phyloP scores from a whole-genome alignment of 1,140 invertebrate species.

The Heliconius hermathena region DNA sequence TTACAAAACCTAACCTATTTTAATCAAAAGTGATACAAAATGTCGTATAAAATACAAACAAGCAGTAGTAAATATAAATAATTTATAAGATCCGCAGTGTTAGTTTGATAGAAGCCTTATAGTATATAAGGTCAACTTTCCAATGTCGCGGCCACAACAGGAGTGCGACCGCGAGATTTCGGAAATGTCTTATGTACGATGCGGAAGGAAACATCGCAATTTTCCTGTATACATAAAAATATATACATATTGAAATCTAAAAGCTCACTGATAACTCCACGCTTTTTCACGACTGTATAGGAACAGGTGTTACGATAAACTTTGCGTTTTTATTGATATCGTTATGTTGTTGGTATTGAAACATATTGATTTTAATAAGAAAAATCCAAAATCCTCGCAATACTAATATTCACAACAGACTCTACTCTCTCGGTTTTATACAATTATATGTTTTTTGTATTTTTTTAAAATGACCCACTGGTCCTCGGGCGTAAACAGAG shows the following conservation, averaged over 20 bases:
- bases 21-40: neutral
- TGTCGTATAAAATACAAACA: neutral
- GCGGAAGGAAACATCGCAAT: conserved; percentile 21
- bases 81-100: neutral
- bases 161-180: conserved; percentile 9
- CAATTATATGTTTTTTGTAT: too few species aligned
- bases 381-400: too few species aligned
- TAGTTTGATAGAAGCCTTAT: neutral
- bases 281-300: neutral
- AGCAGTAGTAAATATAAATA: neutral
- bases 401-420: too few species aligned
- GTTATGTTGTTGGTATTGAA: neutral
- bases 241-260: neutral
- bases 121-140: conserved; percentile 12
- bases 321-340: neutral
- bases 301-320: neutral
- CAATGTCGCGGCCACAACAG: conserved; percentile 20
- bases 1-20: neutral
- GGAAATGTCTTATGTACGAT: conserved; percentile 5
- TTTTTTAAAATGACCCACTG: too few species aligned
- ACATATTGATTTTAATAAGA: neutral
- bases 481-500: too few species aligned
- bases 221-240: neutral
- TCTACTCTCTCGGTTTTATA: too few species aligned
- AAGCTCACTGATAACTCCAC: neutral